Base-by-base conservation (phyloP, 2,888 invertebrate species). In the Agrenia bidenticulata region DNA sequence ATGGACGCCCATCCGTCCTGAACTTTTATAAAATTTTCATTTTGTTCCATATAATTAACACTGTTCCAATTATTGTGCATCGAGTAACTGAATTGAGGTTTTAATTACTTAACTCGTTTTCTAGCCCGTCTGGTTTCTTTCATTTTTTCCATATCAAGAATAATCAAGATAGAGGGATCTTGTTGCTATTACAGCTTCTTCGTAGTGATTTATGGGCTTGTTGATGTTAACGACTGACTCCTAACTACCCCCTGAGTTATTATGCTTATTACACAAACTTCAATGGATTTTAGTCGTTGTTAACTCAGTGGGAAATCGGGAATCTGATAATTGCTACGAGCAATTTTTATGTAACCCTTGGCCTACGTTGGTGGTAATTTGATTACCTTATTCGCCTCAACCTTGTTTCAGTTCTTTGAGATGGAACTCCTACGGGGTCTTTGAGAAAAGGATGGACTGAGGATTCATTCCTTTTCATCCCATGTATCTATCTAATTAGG, bases 81-180 rank as follows among this genome's bases (percentile, higher is more conserved):
- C 49, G 64, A 68, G 64, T 65, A 69, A 65, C 65, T 66, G 64
- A 61, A 66, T 65, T 65, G 49, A 62, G 39, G 66, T 72, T 70
- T 72, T 72, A 72, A 72, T 72, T 72, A 72, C 72, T 72, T 69
- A 72, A 69, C 66, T 72, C 42, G 66, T 66, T 66, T 66, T 63
- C 56, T 45, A 19, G 15, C 45, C 15, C 19, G 19, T 53, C 41
- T 26, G 45, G 42, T 53, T 51, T 53, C 24, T 17, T 37, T 15
- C 37, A 17, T 27, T 26, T 61, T 53, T 19, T 51, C 23, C 49
- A 23, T 61, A 61, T 24, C 19, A 51, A 55, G 55, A 15, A 32
- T n/a, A 55, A 55, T 13, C n/a, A 7, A 58, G 54, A 45, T 45
- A 19, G 45, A 17, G 15, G n/a, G 9, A 9, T 59, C 50, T 63